Conservation (phyloP, 2,797 vertebrate species). For the Liasis olivaceus region DNA sequence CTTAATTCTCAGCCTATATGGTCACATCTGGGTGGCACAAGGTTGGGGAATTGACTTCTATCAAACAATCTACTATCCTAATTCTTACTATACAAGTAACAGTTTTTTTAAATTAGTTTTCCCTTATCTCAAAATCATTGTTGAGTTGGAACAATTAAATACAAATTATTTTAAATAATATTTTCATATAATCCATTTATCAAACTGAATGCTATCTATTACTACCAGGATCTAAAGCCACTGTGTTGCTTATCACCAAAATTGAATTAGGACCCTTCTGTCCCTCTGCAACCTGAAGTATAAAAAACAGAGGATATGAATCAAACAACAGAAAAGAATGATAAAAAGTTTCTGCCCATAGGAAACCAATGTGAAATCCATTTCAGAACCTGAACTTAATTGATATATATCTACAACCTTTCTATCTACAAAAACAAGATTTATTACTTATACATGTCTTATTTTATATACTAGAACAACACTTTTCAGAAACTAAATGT, state of each 20-base stretch:
- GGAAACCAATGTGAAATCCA: neutral
- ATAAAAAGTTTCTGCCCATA: neutral
- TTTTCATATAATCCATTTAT: neutral
- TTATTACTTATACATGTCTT: neutral
- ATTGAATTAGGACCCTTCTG: neutral
- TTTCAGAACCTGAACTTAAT: neutral
- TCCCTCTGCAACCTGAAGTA: neutral
- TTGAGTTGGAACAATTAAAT: neutral
- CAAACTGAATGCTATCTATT: neutral
- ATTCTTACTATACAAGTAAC: neutral
- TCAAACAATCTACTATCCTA: neutral
- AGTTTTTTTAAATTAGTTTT: neutral
- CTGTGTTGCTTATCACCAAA: neutral
- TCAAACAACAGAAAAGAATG: neutral
- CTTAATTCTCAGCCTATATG: neutral
- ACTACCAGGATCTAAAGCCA: neutral
- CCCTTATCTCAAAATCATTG: neutral
- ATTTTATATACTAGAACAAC: neutral
- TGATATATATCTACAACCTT: neutral
- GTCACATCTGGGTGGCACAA: neutral
- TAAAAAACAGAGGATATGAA: neutral
- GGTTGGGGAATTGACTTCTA: neutral
- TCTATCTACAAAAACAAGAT: neutral
- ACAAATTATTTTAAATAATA: neutral
- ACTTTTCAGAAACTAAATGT: neutral